Percentiles rank a stretch among this genome's conserved stretches.
These are phyloP conservation scores for Paedocypris sp. DNA, from an alignment of 2,113 vertebrate species.

Conservation along the genomic window DNA sequence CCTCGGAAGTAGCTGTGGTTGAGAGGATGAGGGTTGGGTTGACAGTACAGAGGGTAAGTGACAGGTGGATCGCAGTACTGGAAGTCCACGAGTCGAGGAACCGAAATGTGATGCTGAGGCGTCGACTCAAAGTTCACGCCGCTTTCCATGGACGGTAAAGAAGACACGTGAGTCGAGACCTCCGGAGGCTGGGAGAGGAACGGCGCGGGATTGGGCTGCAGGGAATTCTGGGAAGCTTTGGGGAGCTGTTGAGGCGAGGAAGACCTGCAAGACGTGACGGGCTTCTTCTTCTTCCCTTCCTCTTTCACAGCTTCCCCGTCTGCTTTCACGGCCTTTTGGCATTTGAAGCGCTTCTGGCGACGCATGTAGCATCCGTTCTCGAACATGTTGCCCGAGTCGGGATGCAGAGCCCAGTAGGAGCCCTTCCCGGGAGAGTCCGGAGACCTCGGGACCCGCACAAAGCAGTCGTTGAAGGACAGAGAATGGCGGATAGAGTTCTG, in stretches of 20 bases:
- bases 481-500: conserved; percentile 41
- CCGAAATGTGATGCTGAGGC: conserved; percentile 19
- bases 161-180: conserved; percentile 7
- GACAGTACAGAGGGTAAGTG: conserved; percentile 31
- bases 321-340: neutral
- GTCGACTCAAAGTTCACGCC: conserved; percentile 13
- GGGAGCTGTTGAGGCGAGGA: conserved; percentile 1
- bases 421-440: conserved; percentile 36
- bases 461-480: conserved; percentile 37
- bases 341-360: conserved; percentile 37
- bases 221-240: neutral
- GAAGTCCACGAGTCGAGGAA: conserved; percentile 30
- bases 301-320: conserved; percentile 6
- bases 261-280: neutral
- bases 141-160: conserved; percentile 9
- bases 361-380: conserved; percentile 42
- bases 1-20: conserved; percentile 16
- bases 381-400: conserved; percentile 38
- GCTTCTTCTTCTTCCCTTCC: conserved; percentile 28
- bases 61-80: conserved; percentile 30
- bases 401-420: conserved; percentile 38
- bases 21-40: conserved; percentile 19
- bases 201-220: neutral
- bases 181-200: conserved; percentile 20
- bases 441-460: conserved; percentile 28